phyloP scores from a whole-genome alignment of 1,140 invertebrate genomes.

The Nephila pilipes region DNA sequence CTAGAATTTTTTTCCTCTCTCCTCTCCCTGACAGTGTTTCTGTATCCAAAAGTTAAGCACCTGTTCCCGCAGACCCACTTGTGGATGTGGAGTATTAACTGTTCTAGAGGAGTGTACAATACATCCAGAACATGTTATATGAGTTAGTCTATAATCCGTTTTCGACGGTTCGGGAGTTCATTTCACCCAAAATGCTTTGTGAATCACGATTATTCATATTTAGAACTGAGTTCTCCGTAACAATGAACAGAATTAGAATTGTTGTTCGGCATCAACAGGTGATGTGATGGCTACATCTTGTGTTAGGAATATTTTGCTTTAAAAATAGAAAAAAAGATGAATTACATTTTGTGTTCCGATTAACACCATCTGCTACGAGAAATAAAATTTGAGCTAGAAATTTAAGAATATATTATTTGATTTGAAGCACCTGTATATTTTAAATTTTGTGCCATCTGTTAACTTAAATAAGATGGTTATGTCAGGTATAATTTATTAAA shows the following conservation, averaged over 20 bases:
- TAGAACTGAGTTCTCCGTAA: slow-evolving; percentile 3
- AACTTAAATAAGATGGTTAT: too few relatives aligned
- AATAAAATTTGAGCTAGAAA: background rate
- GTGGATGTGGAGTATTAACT: slow-evolving; percentile 26
- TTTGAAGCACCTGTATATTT: too few relatives aligned
- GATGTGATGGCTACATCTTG: background rate
- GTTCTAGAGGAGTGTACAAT: background rate
- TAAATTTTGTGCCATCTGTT: too few relatives aligned
- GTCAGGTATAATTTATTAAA: too few relatives aligned
- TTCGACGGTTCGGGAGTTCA: slow-evolving; percentile 23
- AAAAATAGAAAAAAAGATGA: background rate
- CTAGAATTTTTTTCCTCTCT: slow-evolving; percentile 31
- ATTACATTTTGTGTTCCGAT: background rate
- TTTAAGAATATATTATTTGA: background rate
- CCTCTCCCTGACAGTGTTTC: slow-evolving; percentile 2
- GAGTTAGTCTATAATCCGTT: slow-evolving; percentile 59
- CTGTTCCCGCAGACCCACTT: slow-evolving; percentile 62
- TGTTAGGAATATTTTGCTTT: background rate
- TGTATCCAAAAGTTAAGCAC: slow-evolving; percentile 54
- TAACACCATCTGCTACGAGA: background rate
- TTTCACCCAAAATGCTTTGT: slow-evolving; percentile 22
- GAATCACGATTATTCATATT: slow-evolving; percentile 9
- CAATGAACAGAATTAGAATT: slow-evolving; percentile 55
- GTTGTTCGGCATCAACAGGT: background rate
- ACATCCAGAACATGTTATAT: slow-evolving; percentile 11